Evolutionary conservation across 2,113 vertebrate species (phyloP).

Genomic region (Gnathonemus longibarbis): DNA sequence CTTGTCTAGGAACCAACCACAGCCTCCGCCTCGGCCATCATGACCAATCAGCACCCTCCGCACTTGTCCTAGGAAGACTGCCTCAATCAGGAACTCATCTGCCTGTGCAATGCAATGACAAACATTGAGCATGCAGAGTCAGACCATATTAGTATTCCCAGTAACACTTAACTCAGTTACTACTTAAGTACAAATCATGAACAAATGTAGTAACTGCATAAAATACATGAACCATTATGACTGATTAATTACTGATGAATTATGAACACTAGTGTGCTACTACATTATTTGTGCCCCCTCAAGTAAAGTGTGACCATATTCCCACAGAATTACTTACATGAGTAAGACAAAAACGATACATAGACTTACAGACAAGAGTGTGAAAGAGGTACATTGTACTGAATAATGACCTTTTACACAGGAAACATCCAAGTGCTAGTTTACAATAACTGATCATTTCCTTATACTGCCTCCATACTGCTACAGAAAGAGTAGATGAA

Average conservation of each 20-base stretch:
- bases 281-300: not conserved
- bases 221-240: not conserved
- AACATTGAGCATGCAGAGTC: not conserved
- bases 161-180: not conserved
- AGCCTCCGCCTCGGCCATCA: constrained; percentile 82
- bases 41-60: constrained; percentile 81
- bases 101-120: constrained; percentile 54
- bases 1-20: constrained; percentile 91
- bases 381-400: not conserved
- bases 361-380: not conserved
- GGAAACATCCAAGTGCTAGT: not conserved
- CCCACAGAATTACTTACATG: not conserved
- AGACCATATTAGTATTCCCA: not conserved
- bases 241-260: not conserved
- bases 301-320: not conserved
- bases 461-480: not conserved
- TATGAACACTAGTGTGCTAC: not conserved
- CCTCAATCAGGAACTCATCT: constrained; percentile 90
- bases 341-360: not conserved
- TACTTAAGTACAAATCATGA: not conserved
- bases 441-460: not conserved
- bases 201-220: not conserved
- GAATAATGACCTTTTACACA: not conserved
- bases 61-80: constrained; percentile 75
- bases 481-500: not conserved